Conservation (phyloP, 2,113 vertebrate species). For the Triplophysa siluroides region DNA sequence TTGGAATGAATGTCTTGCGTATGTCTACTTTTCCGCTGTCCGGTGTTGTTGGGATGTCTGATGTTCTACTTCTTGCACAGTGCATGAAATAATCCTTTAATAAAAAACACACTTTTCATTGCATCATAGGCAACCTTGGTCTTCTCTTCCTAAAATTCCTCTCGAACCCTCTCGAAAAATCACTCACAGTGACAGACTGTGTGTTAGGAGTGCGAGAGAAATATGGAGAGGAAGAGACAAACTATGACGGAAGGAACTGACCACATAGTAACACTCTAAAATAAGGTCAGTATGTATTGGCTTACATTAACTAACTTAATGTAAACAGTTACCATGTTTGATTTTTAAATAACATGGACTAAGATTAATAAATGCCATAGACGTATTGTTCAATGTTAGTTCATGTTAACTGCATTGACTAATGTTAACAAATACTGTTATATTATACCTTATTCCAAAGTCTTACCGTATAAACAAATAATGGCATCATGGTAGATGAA, state of each 20-base stretch:
- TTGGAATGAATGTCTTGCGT: conserved; percentile 66
- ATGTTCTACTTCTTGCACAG: not conserved
- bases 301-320: too few species aligned
- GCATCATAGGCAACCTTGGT: conserved; percentile 63
- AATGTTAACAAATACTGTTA: too few species aligned
- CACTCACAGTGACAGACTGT: not conserved
- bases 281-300: too few species aligned
- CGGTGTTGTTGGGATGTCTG: not conserved
- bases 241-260: not conserved
- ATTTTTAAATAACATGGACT: too few species aligned
- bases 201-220: not conserved
- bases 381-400: too few species aligned
- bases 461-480: too few species aligned
- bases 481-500: too few species aligned
- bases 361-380: too few species aligned
- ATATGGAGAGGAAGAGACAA: not conserved
- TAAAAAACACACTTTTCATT: conserved; percentile 57
- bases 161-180: conserved; percentile 18
- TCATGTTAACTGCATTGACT: too few species aligned
- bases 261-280: too few species aligned
- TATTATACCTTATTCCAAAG: too few species aligned
- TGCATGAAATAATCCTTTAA: not conserved
- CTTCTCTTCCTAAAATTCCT: conserved; percentile 55
- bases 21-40: conserved; percentile 64
- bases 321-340: too few species aligned